These are phyloP conservation scores for Ormyrus pomaceus DNA, from an alignment of 2,888 invertebrate species.

Conservation along the genomic window DNA sequence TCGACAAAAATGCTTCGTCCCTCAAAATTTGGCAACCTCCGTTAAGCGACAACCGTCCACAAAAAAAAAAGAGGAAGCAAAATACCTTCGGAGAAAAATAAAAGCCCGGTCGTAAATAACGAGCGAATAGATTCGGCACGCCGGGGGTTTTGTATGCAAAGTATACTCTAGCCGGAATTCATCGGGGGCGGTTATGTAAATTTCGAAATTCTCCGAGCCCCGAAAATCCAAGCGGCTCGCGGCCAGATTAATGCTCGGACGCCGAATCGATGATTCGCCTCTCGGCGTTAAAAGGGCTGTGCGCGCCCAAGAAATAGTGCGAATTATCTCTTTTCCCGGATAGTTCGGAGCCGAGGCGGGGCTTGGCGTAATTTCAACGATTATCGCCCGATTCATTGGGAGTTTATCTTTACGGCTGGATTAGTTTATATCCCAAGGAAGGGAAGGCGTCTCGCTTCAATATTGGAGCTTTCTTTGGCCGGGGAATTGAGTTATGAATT, in stretches of 20 bases:
- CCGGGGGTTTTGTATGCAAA: constrained; percentile 64
- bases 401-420: constrained; percentile 39
- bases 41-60: too few species aligned
- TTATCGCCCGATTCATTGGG: constrained; percentile 42
- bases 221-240: constrained; percentile 55
- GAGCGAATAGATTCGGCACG: constrained; percentile 49
- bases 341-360: neutral
- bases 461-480: too few species aligned
- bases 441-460: too few species aligned
- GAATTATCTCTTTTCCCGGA: constrained; percentile 48
- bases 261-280: constrained; percentile 63
- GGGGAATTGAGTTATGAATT: too few species aligned
- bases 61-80: neutral
- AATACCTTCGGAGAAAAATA: neutral
- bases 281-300: neutral
- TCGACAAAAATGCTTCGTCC: too few species aligned
- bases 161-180: constrained; percentile 62
- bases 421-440: constrained; percentile 6
- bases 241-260: constrained; percentile 60
- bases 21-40: too few species aligned
- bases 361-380: constrained; percentile 29
- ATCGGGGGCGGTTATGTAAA: constrained; percentile 65
- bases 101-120: constrained; percentile 39
- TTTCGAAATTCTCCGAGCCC: constrained; percentile 56
- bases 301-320: constrained; percentile 41